These are phyloP conservation scores for Diorhabda carinulata DNA, from an alignment of 1,140 invertebrate species.

Conservation along the genomic window DNA sequence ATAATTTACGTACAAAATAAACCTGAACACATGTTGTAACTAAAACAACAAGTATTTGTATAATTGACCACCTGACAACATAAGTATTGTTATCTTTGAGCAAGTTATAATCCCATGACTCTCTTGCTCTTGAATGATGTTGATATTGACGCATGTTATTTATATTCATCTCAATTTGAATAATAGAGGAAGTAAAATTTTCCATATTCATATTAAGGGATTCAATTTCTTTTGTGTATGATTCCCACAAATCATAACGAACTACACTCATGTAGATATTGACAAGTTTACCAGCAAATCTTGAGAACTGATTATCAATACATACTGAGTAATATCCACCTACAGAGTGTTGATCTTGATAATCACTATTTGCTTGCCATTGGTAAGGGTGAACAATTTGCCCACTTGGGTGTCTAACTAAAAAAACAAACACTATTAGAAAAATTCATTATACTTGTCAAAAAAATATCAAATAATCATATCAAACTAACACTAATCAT, in stretches of 20 bases:
- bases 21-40: conserved; percentile 75
- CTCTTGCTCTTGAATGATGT: conserved; percentile 70
- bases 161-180: conserved; percentile 75
- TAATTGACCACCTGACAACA: conserved; percentile 80
- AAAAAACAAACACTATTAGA: not conserved
- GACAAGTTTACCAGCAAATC: conserved; percentile 87
- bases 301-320: conserved; percentile 91
- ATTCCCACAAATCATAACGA: conserved; percentile 90
- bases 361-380: conserved; percentile 82
- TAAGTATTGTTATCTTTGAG: conserved; percentile 80
- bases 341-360: conserved; percentile 72
- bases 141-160: conserved; percentile 82
- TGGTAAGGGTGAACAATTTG: conserved; percentile 84
- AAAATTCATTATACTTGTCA: not conserved
- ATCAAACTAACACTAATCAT: no score
- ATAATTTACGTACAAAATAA: conserved; percentile 84
- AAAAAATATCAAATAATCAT: no score
- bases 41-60: conserved; percentile 79
- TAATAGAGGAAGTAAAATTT: conserved; percentile 79
- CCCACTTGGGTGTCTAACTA: conserved; percentile 76
- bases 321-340: conserved; percentile 92
- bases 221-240: conserved; percentile 85
- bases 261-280: conserved; percentile 93
- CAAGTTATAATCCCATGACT: conserved; percentile 77
- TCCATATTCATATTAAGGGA: conserved; percentile 81